Evolutionary conservation across 1,140 invertebrate genomes (phyloP).

Genomic region (Drosophila orena): DNA sequence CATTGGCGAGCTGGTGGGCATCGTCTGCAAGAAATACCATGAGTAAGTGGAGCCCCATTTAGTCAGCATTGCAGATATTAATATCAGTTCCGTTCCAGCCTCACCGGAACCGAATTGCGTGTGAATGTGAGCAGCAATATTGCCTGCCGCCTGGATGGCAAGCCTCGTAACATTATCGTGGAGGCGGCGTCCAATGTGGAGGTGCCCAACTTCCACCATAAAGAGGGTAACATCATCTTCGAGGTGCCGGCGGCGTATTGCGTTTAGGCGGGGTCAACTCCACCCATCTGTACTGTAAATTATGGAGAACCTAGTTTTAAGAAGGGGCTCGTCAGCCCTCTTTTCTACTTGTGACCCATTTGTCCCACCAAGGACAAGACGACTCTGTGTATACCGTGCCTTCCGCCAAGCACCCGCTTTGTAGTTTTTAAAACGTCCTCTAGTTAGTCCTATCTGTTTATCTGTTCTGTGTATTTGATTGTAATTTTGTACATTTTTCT

Average conservation of each 20-base stretch:
- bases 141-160: conserved; percentile 72
- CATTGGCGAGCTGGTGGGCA: conserved; percentile 95
- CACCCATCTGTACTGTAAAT: conserved; percentile 53
- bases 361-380: conserved; percentile 7
- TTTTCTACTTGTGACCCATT: conserved; percentile 17
- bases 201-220: conserved; percentile 71
- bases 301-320: conserved; percentile 45
- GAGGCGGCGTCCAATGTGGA: conserved; percentile 78
- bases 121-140: conserved; percentile 77
- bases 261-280: conserved; percentile 32
- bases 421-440: conserved; percentile 29
- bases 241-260: conserved; percentile 82
- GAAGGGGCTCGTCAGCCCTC: conserved; percentile 2
- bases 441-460: conserved; percentile 29
- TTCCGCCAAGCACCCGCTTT: conserved; percentile 36
- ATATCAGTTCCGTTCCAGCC: conserved; percentile 28
- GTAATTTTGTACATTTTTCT: conserved; percentile 70
- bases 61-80: rapidly evolving
- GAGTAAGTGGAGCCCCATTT: conserved; percentile 87
- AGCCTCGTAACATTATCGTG: conserved; percentile 71
- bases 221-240: conserved; percentile 75
- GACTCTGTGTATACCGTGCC: conserved; percentile 60
- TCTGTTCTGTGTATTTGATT: conserved; percentile 38
- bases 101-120: conserved; percentile 71
- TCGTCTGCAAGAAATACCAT: conserved; percentile 90